phyloP scores from a whole-genome alignment of 2,797 vertebrate species.

The Choloepus didactylus region DNA sequence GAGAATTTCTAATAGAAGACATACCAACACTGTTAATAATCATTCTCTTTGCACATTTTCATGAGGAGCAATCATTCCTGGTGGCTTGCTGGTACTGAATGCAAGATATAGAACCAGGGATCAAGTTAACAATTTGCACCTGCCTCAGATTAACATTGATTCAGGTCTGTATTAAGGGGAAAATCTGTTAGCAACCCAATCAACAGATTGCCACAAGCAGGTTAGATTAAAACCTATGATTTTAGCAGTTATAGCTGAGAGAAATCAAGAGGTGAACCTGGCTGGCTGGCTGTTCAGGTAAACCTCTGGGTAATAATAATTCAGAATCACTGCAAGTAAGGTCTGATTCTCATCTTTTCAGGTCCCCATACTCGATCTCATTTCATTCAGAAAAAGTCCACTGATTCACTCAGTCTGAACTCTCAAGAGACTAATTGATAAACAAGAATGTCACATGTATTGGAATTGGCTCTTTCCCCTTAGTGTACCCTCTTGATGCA shows the following conservation, averaged over 20 bases:
- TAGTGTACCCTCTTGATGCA: background rate
- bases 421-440: background rate
- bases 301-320: background rate
- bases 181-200: background rate
- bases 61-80: background rate
- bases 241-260: background rate
- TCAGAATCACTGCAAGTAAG: background rate
- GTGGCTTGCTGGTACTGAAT: background rate
- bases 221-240: background rate
- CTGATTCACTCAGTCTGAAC: background rate
- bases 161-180: background rate
- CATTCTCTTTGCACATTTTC: background rate
- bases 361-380: background rate
- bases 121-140: background rate
- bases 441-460: background rate
- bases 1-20: background rate
- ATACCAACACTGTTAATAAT: background rate
- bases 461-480: background rate
- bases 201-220: background rate
- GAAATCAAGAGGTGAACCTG: background rate
- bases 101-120: background rate
- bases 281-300: background rate
- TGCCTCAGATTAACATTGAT: background rate
- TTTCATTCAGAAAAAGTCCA: conserved; percentile 1
- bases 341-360: background rate